Percentiles rank a stretch among this genome's conserved stretches.
phyloP scores from a whole-genome alignment of 2,113 vertebrate genomes.

The Callaeas wilsoni region DNA sequence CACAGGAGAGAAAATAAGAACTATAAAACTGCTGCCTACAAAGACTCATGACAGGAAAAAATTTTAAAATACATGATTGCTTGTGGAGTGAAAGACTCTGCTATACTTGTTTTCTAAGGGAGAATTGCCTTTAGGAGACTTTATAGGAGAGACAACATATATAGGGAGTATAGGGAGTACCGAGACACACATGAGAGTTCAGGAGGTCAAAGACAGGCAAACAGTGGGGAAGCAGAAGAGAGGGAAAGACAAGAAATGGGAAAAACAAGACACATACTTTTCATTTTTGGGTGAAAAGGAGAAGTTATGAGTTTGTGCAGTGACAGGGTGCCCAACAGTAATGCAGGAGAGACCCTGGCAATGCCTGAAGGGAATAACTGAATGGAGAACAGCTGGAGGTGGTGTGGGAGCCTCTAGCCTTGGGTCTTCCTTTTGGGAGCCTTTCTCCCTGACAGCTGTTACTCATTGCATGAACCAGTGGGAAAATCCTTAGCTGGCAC shows the following conservation, averaged over 20 bases:
- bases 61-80: neutral
- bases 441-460: neutral
- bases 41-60: neutral
- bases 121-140: neutral
- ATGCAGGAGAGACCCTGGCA: neutral
- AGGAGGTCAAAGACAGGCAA: neutral
- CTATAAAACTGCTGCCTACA: neutral
- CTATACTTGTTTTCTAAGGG: neutral
- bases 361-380: neutral
- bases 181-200: fast-evolving
- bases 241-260: neutral
- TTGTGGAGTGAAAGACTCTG: neutral
- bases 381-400: neutral
- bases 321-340: neutral
- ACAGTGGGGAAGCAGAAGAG: neutral
- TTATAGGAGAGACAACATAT: neutral
- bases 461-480: neutral
- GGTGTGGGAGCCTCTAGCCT: neutral
- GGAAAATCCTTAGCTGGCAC: neutral
- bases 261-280: neutral
- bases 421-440: neutral
- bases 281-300: neutral
- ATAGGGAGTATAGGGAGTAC: neutral
- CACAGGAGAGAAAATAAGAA: neutral
- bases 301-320: neutral